Evolutionary conservation across 2,888 invertebrate species (phyloP).

Genomic region (Noctua pronuba): DNA sequence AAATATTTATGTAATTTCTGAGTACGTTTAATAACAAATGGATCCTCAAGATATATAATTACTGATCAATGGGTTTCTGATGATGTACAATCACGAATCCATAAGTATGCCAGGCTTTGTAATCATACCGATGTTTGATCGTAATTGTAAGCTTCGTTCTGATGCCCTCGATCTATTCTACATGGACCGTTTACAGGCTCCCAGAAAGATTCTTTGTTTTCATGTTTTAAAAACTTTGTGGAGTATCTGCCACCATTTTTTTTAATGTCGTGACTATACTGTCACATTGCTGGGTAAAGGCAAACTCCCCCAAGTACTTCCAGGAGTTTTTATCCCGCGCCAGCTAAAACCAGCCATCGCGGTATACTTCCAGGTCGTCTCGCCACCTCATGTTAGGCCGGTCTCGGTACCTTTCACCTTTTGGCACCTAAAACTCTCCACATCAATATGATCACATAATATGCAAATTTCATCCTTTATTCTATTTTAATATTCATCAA

Average conservation of each 20-base stretch:
- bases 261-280: no score
- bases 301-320: no score
- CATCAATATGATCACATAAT: no score
- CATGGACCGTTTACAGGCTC: background rate
- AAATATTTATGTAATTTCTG: conserved; percentile 3
- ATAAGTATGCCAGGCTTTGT: conserved; percentile 1
- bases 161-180: background rate
- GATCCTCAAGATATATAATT: conserved; percentile 1
- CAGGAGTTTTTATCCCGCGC: no score
- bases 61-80: conserved; percentile 4
- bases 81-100: background rate
- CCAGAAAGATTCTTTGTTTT: background rate
- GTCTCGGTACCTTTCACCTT: no score
- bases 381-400: no score
- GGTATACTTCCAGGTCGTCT: no score
- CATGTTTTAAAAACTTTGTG: background rate
- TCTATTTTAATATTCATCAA: no score
- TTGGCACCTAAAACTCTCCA: no score
- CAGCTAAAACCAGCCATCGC: no score
- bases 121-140: conserved; percentile 13
- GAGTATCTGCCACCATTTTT: no score
- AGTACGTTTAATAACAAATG: background rate
- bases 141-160: background rate
- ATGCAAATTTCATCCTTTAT: background rate
- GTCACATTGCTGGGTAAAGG: no score